Conservation (phyloP, 2,888 invertebrate species). For the Drosophila picticornis region DNA sequence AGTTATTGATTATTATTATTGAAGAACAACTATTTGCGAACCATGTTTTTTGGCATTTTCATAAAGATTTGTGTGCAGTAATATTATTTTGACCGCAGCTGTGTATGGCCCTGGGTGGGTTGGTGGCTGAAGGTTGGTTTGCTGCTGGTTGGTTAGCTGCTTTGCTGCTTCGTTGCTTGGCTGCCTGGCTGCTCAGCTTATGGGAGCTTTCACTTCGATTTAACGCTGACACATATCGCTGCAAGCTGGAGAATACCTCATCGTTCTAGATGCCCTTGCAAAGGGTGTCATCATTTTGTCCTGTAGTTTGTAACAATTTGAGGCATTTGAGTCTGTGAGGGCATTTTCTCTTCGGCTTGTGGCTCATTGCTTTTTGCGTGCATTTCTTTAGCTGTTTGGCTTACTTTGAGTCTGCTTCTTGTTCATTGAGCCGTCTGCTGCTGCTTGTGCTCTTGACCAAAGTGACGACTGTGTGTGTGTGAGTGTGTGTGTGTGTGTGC, state of each 20-base stretch:
- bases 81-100: neutral
- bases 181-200: constrained; percentile 44
- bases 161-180: constrained; percentile 8
- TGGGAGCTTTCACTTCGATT: constrained; percentile 69
- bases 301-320: neutral
- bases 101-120: neutral
- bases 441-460: constrained; percentile 50
- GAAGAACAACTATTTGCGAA: neutral
- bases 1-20: neutral
- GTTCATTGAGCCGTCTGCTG: constrained; percentile 32
- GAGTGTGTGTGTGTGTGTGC: constrained; percentile 3
- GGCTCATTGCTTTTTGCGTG: neutral
- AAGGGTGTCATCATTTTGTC: neutral
- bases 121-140: neutral
- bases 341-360: constrained; percentile 12
- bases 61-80: neutral
- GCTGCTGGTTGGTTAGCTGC: neutral
- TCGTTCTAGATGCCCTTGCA: neutral
- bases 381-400: constrained; percentile 26
- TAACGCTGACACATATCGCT: constrained; percentile 76
- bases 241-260: constrained; percentile 51
- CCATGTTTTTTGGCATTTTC: neutral
- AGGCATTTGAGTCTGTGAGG: neutral
- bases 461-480: constrained; percentile 30
- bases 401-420: constrained; percentile 24